A percentile compares a stretch with the other conserved stretches of the same genome.
These are phyloP conservation scores for Crematogaster levior DNA, from an alignment of 2,888 invertebrate species.

Conservation along the genomic window DNA sequence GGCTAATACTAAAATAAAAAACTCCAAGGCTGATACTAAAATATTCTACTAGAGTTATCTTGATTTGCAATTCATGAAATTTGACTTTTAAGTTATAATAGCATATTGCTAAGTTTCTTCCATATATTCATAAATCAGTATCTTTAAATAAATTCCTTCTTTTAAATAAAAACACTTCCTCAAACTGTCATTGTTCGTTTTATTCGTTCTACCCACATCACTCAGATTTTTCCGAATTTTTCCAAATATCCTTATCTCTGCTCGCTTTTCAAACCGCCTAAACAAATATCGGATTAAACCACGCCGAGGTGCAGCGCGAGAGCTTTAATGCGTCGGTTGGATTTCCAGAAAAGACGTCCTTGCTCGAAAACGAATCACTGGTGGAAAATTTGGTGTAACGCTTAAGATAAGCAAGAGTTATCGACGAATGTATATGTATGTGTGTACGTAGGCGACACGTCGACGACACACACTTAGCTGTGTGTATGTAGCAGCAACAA, in stretches of 20 bases:
- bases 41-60: not conserved
- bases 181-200: not conserved
- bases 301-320: not conserved
- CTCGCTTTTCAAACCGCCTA: not conserved
- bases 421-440: conserved; percentile 35
- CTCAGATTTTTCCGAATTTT: not conserved
- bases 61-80: not conserved
- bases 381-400: conserved; percentile 52
- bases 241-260: not conserved
- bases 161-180: too few relatives aligned
- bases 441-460: conserved; percentile 24
- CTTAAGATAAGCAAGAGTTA: conserved; percentile 71
- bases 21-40: not conserved
- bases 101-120: not conserved
- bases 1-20: too few relatives aligned
- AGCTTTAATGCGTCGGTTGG: conserved; percentile 27
- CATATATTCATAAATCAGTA: not conserved
- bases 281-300: conserved; percentile 19
- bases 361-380: conserved; percentile 50
- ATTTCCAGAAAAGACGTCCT: conserved; percentile 32
- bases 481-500: conserved; percentile 44
- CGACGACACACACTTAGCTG: conserved; percentile 5
- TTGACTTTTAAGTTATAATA: not conserved
- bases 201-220: not conserved
- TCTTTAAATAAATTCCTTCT: not conserved